Conservation (phyloP, 2,888 invertebrate genomes). For the Bellardia bayeri region DNA sequence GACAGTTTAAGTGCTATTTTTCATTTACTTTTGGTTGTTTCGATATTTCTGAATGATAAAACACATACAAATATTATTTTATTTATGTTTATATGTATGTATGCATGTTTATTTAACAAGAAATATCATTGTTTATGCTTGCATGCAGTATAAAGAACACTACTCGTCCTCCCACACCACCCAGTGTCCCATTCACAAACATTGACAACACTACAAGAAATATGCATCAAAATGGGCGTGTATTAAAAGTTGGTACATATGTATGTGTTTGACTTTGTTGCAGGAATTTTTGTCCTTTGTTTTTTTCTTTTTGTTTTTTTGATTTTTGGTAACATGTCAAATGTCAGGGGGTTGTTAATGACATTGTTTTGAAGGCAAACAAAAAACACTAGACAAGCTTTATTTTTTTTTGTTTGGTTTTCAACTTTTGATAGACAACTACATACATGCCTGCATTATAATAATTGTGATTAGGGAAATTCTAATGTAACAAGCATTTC, state of each 20-base stretch:
- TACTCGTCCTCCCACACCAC: neutral
- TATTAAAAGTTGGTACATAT: neutral
- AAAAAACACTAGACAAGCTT: conserved; percentile 30
- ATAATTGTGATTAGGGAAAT: conserved; percentile 24
- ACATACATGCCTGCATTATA: conserved; percentile 36
- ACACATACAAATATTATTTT: neutral
- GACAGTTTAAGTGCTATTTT: conserved; percentile 75
- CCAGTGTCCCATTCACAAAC: neutral
- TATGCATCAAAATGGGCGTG: conserved; percentile 57
- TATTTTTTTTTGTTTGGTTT: neutral
- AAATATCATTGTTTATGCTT: conserved; percentile 66
- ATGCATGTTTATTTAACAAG: conserved; percentile 62
- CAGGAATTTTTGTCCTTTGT: neutral
- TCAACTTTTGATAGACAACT: conserved; percentile 44
- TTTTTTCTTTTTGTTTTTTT: neutral
- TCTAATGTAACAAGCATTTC: neutral
- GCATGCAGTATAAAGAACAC: conserved; percentile 25
- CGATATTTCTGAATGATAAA: conserved; percentile 26
- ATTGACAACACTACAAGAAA: conserved; percentile 45
- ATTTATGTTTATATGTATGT: neutral
- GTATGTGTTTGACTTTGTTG: conserved; percentile 27
- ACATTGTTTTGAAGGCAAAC: conserved; percentile 28
- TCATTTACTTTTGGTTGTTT: conserved; percentile 55
- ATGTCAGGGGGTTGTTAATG: conserved; percentile 65
- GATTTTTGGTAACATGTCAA: conserved; percentile 52